Evolutionary conservation across 2,797 vertebrate species (phyloP), one percentile per base, ranked within the genome.

Genomic region (Ctenopoma multispine): DNA sequence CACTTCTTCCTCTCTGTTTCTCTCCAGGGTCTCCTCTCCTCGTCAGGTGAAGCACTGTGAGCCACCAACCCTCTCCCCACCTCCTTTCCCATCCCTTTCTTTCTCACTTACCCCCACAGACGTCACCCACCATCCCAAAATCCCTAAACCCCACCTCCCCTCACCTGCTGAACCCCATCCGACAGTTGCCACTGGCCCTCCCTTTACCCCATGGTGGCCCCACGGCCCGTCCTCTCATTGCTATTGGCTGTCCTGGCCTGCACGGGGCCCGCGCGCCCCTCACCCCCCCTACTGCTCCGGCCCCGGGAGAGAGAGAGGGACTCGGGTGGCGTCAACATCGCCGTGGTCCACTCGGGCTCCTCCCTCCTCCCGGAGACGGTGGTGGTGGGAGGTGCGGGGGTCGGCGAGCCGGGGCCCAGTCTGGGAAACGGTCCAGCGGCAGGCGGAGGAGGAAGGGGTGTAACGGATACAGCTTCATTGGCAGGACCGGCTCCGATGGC

Each of bases 291-390:
- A 75, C 90, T 95, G 85, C 92, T 93, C 86, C 94, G 94, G 84
- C 93, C 94, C 89, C 94, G 92, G 92, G 94, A 95, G 93, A 92
- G 94, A 94, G 94, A 95, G 92, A 93, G 93, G 92, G 94, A 94
- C 92, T 93, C 95, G 79, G 96, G 95, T 93, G 94, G 95, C 59
- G 90, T 95, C 89, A 98, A 98, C 92, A 96, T 98, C 84, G 95
- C 96, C 73, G 96, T 98, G 69, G 95, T 98, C 66, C 94, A 94
- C 93, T 95, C 94, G 63, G 92, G 94, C 90, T 94, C 93, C 91
- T 95, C 94, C 93, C 92, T 94, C 77, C 94, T 95, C 90, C 94
- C 93, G 82, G 94, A 95, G 90, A 93, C 93, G 86, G 75, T 79
- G 63, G 87, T 62, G 84, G 90, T 78, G 89, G 92, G 90, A 89